phyloP scores from a whole-genome alignment of 2,113 vertebrate species.

The Ammospiza nelsoni region DNA sequence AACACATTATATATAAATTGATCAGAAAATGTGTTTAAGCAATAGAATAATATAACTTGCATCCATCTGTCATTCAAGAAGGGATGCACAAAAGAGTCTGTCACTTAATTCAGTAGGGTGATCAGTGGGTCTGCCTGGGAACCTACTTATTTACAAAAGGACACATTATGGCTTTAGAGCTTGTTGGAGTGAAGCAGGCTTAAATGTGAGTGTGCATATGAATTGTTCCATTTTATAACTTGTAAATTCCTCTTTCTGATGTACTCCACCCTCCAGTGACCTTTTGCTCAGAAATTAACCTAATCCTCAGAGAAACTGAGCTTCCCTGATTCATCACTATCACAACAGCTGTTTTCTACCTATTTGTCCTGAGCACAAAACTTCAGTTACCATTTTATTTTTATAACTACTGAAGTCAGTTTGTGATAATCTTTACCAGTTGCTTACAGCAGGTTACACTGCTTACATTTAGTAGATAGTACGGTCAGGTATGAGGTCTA shows the following conservation, averaged over 20 bases:
- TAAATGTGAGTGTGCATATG: background rate
- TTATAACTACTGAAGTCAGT: background rate
- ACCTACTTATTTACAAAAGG: background rate
- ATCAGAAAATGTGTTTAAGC: conserved; percentile 23
- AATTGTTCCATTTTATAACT: conserved; percentile 25
- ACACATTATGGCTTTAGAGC: background rate
- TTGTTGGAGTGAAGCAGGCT: conserved; percentile 5
- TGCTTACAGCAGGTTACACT: background rate
- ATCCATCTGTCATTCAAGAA: conserved; percentile 21
- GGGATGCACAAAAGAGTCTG: conserved; percentile 45
- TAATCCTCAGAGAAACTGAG: background rate
- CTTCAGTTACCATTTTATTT: background rate
- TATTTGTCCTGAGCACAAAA: background rate
- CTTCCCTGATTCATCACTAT: background rate
- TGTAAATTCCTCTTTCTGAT: conserved; percentile 4
- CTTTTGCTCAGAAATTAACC: conserved; percentile 1
- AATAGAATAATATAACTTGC: background rate
- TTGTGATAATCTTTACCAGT: background rate
- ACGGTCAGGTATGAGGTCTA: background rate
- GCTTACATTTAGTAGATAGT: background rate
- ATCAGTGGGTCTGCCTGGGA: conserved; percentile 47
- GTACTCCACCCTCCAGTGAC: background rate
- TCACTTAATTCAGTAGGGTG: conserved; percentile 40
- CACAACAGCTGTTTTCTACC: background rate
- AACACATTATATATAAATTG: background rate